A percentile compares a stretch with the other conserved stretches of the same genome.
Conservation (phyloP, 2,888 invertebrate species). For the Cerastoderma edule region DNA sequence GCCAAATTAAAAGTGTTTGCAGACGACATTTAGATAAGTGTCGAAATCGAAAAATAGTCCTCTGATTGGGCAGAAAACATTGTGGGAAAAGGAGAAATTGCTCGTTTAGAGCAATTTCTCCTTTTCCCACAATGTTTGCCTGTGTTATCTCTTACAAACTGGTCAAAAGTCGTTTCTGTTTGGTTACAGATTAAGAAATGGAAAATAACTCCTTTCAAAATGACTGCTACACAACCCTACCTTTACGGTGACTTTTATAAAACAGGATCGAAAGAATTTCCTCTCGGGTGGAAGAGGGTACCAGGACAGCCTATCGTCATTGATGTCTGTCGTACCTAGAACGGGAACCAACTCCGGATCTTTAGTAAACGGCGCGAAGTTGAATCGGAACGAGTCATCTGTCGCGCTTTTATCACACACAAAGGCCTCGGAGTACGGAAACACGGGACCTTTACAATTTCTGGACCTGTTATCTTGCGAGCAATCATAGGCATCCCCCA, state of each 20-base stretch:
- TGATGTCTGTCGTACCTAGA: constrained; percentile 6
- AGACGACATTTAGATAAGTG: no score
- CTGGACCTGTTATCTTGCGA: background rate
- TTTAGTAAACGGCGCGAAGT: constrained; percentile 41
- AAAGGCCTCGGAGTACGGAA: constrained; percentile 3
- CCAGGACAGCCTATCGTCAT: constrained; percentile 42
- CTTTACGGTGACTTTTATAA: constrained; percentile 40
- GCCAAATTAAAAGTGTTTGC: no score
- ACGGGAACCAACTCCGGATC: background rate
- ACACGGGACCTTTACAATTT: constrained; percentile 29
- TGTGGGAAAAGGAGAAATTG: constrained; percentile 11
- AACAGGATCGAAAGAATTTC: constrained; percentile 26
- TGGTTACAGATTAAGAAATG: no score
- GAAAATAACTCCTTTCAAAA: background rate
- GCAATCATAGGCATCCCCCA: constrained; percentile 24
- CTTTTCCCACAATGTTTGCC: constrained; percentile 10
- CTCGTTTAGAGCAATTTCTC: background rate
- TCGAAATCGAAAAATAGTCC: no score
- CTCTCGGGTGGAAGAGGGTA: constrained; percentile 39
- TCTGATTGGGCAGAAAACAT: no score
- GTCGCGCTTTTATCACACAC: background rate
- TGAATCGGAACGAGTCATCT: constrained; percentile 28
- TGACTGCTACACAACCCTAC: constrained; percentile 12
- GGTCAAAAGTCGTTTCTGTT: no score
- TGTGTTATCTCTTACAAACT: no score